Evolutionary conservation across 2,797 vertebrate genomes (phyloP).

Genomic region (Falco peregrinus): DNA sequence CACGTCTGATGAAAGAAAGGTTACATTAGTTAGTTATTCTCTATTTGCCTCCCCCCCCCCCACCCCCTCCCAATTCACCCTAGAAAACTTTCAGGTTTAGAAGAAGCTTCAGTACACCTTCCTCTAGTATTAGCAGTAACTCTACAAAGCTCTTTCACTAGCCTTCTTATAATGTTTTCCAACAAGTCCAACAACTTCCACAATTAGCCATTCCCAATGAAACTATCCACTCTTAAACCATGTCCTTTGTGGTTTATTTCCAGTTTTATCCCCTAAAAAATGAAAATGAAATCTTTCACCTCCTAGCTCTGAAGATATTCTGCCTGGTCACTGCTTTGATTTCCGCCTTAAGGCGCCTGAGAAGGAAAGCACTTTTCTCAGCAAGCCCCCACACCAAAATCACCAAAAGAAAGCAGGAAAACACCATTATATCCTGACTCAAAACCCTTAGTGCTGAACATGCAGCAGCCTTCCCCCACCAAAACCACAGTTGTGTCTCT

Average conservation of each 20-base stretch:
- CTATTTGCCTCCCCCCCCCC: no score
- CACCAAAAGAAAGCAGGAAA: background rate
- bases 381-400: background rate
- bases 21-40: background rate
- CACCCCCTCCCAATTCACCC: background rate
- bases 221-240: background rate
- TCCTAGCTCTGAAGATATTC: background rate
- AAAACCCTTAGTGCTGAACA: background rate
- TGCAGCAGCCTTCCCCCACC: background rate
- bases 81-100: background rate
- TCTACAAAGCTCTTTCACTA: background rate
- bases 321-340: background rate
- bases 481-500: background rate
- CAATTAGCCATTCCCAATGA: background rate
- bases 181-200: background rate
- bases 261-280: background rate
- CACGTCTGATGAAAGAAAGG: conserved; percentile 82
- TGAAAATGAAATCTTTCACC: background rate
- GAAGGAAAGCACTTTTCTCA: background rate
- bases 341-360: background rate
- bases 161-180: background rate
- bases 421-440: accelerated
- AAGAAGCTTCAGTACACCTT: background rate
- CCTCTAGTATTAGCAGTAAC: background rate
- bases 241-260: background rate